These are phyloP conservation scores for Spheniscus humboldti DNA, from an alignment of 2,797 vertebrate genomes.

Conservation along the genomic window DNA sequence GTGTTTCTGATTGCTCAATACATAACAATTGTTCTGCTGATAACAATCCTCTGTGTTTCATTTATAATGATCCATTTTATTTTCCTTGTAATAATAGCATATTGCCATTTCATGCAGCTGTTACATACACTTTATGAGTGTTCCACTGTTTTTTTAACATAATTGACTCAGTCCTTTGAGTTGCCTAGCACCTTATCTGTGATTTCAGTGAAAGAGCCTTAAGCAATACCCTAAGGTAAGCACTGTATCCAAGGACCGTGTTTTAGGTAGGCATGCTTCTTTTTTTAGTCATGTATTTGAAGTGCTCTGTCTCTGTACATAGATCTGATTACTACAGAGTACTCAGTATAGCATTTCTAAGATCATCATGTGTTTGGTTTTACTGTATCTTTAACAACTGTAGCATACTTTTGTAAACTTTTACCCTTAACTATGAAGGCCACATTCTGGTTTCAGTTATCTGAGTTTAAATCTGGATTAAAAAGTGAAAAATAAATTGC, in stretches of 20 bases:
- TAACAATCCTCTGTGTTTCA: slow-evolving; percentile 34
- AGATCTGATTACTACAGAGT: neutral
- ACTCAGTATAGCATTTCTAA: neutral
- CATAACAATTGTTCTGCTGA: slow-evolving; percentile 34
- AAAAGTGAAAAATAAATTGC: neutral
- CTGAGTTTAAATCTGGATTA: neutral
- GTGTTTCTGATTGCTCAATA: slow-evolving; percentile 48
- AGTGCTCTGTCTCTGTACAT: neutral
- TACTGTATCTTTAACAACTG: neutral
- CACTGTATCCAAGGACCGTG: neutral
- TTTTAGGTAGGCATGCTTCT: neutral
- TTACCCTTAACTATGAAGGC: neutral
- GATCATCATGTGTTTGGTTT: neutral
- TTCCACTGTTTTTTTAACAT: neutral
- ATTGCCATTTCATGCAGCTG: slow-evolving; percentile 37
- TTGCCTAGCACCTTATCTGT: neutral
- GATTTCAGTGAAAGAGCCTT: neutral
- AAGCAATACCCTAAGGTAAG: neutral
- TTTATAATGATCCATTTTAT: slow-evolving; percentile 51
- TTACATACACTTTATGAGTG: neutral
- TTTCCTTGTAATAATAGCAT: slow-evolving; percentile 25
- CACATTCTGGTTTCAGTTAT: neutral
- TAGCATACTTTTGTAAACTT: neutral
- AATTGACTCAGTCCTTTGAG: neutral
- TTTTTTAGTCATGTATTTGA: neutral